Conservation (phyloP, 2,797 vertebrate genomes). For the Orestias chungarensis region DNA sequence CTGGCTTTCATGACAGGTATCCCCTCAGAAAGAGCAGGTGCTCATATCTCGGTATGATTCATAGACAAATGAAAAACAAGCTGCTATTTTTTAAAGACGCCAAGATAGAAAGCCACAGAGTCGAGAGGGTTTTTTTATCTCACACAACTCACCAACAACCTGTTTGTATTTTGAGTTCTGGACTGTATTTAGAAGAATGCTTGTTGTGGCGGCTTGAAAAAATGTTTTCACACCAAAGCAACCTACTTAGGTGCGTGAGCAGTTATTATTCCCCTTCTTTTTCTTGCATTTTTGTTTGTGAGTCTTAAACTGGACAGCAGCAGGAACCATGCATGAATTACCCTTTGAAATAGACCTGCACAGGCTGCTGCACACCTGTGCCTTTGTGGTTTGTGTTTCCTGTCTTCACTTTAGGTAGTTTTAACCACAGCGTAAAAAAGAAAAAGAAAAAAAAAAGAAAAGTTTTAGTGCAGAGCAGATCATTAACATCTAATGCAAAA, state of each 20-base stretch:
- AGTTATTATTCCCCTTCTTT: not conserved
- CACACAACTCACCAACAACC: not conserved
- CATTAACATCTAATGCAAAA: not conserved
- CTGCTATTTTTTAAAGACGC: not conserved
- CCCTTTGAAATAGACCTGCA: not conserved
- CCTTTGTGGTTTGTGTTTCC: constrained; percentile 61
- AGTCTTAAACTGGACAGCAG: constrained; percentile 13
- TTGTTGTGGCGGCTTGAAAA: not conserved
- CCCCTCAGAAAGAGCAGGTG: not conserved
- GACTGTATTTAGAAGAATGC: not conserved
- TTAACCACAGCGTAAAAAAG: constrained; percentile 46
- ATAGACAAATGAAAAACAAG: not conserved
- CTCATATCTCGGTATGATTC: not conserved
- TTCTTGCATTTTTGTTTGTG: not conserved
- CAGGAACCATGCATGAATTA: not conserved
- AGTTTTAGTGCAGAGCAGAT: not conserved
- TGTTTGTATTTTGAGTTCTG: not conserved
- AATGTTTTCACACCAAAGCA: not conserved
- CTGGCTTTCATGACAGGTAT: not conserved
- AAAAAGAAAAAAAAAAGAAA: constrained; percentile 5
- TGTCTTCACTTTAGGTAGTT: constrained; percentile 48
- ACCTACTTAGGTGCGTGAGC: not conserved
- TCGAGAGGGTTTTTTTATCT: not conserved
- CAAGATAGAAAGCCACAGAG: not conserved
- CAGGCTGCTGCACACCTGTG: constrained; percentile 63